Evolutionary conservation across 2,113 vertebrate species (phyloP), one percentile per base, ranked within the genome.

Genomic region (Vulpes ferrilata): DNA sequence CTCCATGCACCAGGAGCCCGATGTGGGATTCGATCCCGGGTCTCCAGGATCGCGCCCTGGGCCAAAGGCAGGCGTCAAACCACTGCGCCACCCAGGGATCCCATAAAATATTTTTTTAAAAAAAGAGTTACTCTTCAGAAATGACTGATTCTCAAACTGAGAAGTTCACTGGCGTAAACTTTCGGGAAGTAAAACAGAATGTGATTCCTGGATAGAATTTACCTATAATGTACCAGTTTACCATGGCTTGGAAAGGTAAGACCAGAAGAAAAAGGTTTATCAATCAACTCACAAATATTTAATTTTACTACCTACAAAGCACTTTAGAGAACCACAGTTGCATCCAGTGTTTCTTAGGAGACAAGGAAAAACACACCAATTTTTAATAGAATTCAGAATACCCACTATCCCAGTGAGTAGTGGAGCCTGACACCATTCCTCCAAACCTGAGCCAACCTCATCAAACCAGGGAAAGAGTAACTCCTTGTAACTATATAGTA

Each of bases 261-360:
- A 89, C 20, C 9, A 38, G 25, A 95, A 65, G 80, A 82, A 93
- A 91, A 95, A 80, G 11, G 32, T 32, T 78, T 74, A 88, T 91
- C 27, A 57, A 76, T 91, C n/a, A 93, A 83, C 30, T 88, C 67
- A 74, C 57, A 93, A 90, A 81, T 76, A 96, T 62, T 88, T 51
- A 84, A 92, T 35, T 88, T 94, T 78, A 30, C 13, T 78, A n/a
- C 22, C 62, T 81, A 76, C 51, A 74, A 60, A 91, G 65, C 76
- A 84, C n/a, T 84, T 88, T 23, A 87, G 32, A 83, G 55, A 93
- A 57, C 35, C 69, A 38, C 3, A 79, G 62, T 93, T 74, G 83
- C 43, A 95, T 30, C 80, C 20, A 74, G 19, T 53, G 23, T 83
- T 87, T 35, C 69, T 95, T 71, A 90, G 35, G 30, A n/a, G 48